Percentiles rank a stretch among this genome's conserved stretches.
phyloP scores from a whole-genome alignment of 2,888 invertebrate genomes.

The Agapostemon virescens region DNA sequence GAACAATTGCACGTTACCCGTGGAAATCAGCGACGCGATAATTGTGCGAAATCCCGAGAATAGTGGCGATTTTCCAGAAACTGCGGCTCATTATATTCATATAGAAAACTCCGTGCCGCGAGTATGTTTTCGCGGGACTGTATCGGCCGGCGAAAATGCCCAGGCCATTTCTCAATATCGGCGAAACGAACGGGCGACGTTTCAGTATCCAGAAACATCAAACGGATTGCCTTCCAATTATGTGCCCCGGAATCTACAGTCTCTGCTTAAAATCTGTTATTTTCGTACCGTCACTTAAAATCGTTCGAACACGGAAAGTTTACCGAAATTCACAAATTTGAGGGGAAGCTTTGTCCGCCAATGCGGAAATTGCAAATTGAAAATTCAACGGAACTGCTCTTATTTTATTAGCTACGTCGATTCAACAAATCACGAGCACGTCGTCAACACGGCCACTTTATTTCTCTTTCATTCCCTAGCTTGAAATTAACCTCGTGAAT shows the following conservation, averaged over 20 bases:
- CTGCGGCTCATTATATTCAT: slow-evolving; percentile 4
- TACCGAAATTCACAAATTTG: not conserved
- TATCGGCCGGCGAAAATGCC: not conserved
- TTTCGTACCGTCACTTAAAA: not conserved
- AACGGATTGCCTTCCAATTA: not conserved
- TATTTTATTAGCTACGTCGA: not conserved
- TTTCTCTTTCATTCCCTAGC: not conserved
- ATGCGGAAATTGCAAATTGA: not conserved
- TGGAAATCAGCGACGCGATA: not conserved
- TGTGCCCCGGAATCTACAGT: not conserved
- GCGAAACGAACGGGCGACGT: not conserved
- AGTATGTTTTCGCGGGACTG: not conserved
- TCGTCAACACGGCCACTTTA: not conserved
- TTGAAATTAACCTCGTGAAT: too few species aligned
- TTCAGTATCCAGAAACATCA: not conserved
- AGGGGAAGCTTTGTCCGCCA: not conserved
- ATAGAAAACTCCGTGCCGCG: not conserved
- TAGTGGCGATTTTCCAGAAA: not conserved
- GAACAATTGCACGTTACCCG: slow-evolving; percentile 11
- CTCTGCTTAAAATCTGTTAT: not conserved
- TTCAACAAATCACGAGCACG: not conserved
- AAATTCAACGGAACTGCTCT: not conserved
- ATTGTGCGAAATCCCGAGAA: not conserved
- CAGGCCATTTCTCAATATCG: not conserved
- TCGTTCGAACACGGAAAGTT: not conserved